Evolutionary conservation across 2,113 vertebrate species (phyloP), one percentile per base, ranked within the genome.

Genomic region (Oxyura jamaicensis): DNA sequence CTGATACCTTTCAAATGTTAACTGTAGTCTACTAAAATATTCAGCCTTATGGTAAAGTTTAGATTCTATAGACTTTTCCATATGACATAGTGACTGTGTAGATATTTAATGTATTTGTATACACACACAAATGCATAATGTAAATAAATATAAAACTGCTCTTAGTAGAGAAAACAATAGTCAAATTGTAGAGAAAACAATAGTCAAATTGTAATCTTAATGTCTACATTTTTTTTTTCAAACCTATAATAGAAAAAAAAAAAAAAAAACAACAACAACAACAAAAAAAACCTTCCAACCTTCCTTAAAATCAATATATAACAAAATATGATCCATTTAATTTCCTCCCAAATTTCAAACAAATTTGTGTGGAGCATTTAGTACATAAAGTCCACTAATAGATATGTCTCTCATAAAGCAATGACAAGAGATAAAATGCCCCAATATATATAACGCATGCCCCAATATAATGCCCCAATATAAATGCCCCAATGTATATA

Each of bases 131-230:
- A 88, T 77, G 42, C 48, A 82, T 79, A 81, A 60, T 39, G 8
- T 83, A 93, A 94, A 91, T 83, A 97, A 83, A 65, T 81, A 90
- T 55, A 50, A 94, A 91, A 74, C 18, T 59, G 5, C 6, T 75
- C 31, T 84, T 58, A 21, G 15, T 36, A 48, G 28, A 60, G 21
- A 79, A 94, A 60, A 59, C 15, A 91, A 74, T 4, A 56, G 20
- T 58, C 48, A 39, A 65, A 56, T 3, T 39, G 3, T 48, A 42
- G 28, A 60, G 21, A 79, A 94, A 60, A 59, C 15, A 91, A 74
- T 4, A 56, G 20, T 58, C 48, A 39, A 65, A 56, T 3, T 39
- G 3, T 48, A 42, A 26, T 29, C 62, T 75, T 14, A 56, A 65
- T 78, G 56, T 91, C 62, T 13, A 85, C 13, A 86, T 52, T 33